Conservation (phyloP, 2,888 invertebrate species). For the Polyommatus icarus region DNA sequence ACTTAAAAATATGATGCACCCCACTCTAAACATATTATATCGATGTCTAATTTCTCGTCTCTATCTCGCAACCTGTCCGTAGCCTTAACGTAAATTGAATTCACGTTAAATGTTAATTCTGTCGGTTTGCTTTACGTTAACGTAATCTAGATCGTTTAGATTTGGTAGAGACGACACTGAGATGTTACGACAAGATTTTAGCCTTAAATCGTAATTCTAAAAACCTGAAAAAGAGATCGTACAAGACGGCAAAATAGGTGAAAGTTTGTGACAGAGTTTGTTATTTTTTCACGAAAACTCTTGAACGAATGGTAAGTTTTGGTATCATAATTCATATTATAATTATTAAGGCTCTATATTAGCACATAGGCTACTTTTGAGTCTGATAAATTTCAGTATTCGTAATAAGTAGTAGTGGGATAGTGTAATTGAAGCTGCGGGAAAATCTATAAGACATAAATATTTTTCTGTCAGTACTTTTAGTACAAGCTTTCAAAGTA, state of each 20-base stretch:
- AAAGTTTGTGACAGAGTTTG: too few relatives aligned
- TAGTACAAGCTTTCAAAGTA: neutral
- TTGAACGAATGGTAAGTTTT: too few relatives aligned
- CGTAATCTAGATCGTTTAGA: neutral
- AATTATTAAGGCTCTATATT: too few relatives aligned
- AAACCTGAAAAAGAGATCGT: too few relatives aligned
- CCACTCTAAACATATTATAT: too few relatives aligned
- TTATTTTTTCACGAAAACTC: too few relatives aligned
- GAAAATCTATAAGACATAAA: neutral
- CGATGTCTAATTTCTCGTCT: neutral
- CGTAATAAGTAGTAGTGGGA: too few relatives aligned
- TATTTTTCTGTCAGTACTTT: neutral
- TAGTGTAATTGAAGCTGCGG: neutral
- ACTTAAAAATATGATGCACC: too few relatives aligned
- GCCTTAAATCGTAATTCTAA: neutral
- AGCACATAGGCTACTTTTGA: too few relatives aligned
- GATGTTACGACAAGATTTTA: neutral
- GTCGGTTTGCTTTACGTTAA: neutral
- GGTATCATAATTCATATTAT: too few relatives aligned
- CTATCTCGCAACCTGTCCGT: neutral
- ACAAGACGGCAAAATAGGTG: too few relatives aligned
- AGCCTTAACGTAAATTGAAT: slow-evolving; percentile 21
- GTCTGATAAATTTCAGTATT: neutral
- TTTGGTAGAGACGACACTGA: neutral
- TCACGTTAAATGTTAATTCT: slow-evolving; percentile 23